Base-by-base conservation (phyloP, 1,140 invertebrate genomes). In the Cyphomyrmex costatus region DNA sequence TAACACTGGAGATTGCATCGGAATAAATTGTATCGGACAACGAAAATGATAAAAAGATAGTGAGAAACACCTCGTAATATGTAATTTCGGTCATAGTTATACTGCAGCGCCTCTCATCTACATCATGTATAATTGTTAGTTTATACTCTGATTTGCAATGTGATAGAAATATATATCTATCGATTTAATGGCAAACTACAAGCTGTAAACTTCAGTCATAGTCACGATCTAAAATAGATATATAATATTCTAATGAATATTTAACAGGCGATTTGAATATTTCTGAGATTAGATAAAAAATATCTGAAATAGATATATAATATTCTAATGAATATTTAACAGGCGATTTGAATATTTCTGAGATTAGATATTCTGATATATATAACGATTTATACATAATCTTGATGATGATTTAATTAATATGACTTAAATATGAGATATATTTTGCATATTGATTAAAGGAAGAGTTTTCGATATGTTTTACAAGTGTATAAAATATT, bases 211-310 rank as follows among this genome's bases (percentile, higher is more conserved):
- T 65, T 65, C 6, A 19, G 2, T 60, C n/a, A n/a, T 19, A 24
- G 1, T 21, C 30, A 36, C 33, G 33, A n/a, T n/a, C n/a, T 36
- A 36, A 36, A 33, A 74, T 8, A 74, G 51, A 16, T 16, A n/a
- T 36, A 16, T 66, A 24, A 79, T 79, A 66, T 53, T 30, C 14
- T 53, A 51, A 66, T 79, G 61, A 79, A 79, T 79, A 79, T 79
- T 66, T 36, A 66, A 4, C 14, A 66, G 30, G 21, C 63, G 30
- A 36, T 30, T 74, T 42, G 63, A 27, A 78, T 78, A 79, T 66
- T 36, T 36, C 30, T 27, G 33, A 66, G 46, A 66, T 46, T 79
- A 24, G 27, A 65, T 21, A 24, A n/a, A 6, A 24, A 56, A 14
- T 36, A 71, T n/a, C n/a, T n/a, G n/a, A 71, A n/a, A 60, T 36